Evolutionary conservation across 2,797 vertebrate genomes (phyloP), one percentile per base, ranked within the genome.

Genomic region (Rhinoraja longicauda): DNA sequence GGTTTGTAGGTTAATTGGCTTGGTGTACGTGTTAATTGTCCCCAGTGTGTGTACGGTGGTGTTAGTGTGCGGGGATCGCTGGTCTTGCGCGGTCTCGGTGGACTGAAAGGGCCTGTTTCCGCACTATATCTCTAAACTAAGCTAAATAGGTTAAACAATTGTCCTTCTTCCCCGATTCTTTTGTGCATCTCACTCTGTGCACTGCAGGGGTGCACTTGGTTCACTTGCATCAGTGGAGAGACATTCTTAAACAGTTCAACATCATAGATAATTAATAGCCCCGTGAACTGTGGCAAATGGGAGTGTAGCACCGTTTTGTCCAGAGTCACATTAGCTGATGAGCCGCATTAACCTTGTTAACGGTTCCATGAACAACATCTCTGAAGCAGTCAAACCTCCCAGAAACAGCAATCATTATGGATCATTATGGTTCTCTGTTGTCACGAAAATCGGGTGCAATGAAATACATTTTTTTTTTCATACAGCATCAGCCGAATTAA

Each of bases 331-430:
- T 96, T 95, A 96, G 95, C 96, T 96, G 96, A 97, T 95, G 95
- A 97, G 95, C 94, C 96, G 95, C 96, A 96, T 96, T 97, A 96
- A 97, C 96, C 96, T 96, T 97, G 96, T 97, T 97, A 97, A 97
- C 96, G 97, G 96, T 97, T 97, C 96, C 97, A 97, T 97, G 96
- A 98, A 98, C 97, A 97, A 95, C 94, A 95, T 96, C 96, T 96
- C 97, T 96, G 96, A 95, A 97, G 96, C 95, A 96, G 95, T 94
- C 95, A 95, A 97, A 96, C 93, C 95, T 96, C 95, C 95, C 95
- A 93, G 95, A 96, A 96, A 97, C 96, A 97, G 45, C 1, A 45
- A 45, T 45, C 45, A 45, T 45, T 45, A 45, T 45, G 45, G 45
- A 2, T 45, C 45, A 45, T 45, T 45, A 45, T 45, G 45, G 45